Evolutionary conservation across 2,797 vertebrate genomes (phyloP).

Genomic region (Ceryle rudis): DNA sequence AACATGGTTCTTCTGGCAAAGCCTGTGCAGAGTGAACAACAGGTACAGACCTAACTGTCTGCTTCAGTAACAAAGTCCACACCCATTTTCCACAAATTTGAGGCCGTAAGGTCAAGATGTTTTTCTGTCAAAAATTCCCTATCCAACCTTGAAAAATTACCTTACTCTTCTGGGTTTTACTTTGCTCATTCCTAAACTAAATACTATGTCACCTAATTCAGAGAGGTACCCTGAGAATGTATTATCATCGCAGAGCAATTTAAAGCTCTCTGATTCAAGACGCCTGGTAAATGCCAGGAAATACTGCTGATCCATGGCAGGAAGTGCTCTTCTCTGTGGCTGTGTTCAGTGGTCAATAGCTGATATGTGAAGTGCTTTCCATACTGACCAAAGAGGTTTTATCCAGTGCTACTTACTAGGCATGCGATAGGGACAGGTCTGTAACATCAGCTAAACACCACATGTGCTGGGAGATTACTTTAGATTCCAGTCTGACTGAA

Average conservation of each 20-base stretch:
- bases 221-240: neutral
- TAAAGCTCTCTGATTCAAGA: neutral
- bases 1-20: neutral
- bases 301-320: neutral
- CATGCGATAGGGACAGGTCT: neutral
- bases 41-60: neutral
- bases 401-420: neutral
- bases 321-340: neutral
- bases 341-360: neutral
- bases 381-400: neutral
- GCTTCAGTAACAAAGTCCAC: neutral
- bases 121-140: neutral
- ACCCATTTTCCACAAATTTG: neutral
- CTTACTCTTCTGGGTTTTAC: neutral
- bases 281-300: constrained; percentile 5
- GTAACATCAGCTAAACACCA: neutral
- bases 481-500: neutral
- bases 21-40: neutral
- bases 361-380: neutral
- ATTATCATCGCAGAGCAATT: neutral
- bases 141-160: neutral
- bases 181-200: neutral
- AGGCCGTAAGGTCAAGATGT: neutral
- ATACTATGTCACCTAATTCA: neutral
- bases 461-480: neutral